Base-by-base conservation (phyloP, 2,113 vertebrate genomes). In the Anthoscopus minutus region DNA sequence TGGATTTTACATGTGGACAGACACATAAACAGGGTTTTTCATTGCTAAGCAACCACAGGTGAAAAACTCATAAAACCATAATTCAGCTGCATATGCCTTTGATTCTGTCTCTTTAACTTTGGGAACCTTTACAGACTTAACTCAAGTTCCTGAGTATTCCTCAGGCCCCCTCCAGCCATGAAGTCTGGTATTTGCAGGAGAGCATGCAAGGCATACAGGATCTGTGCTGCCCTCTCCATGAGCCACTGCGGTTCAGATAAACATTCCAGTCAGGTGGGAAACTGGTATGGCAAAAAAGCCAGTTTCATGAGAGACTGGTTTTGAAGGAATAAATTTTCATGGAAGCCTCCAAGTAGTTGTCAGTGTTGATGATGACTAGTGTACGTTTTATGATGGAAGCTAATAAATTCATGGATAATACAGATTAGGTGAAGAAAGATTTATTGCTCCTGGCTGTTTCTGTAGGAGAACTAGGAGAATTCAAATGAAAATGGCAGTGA, bases 151-250 rank as follows among this genome's bases (percentile, higher is more conserved):
- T 42, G 35, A 44, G 19, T 37, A 19, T 0, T 81, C 67, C 38
- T 58, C 35, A 47, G 44, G 16, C 47, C 65, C 20, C 38, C 38
- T 81, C 56, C 45, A 71, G 31, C 40, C 67, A 9, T 15, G 47
- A 54, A 74, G 69, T 19, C 38, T 51, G 38, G 28, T 72, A 57
- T 37, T 66, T 37, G 21, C 48, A 61, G 87, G 70, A 60, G 27
- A n/a, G 22, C 1, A 0, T 27, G 13, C 15, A 24, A 56, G 51
- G 35, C 51, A 50, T 3, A 0, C 16, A 14, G 61, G 28, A 7
- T 31, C 57, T 67, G 40, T 51, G 40, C 70, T 87, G 84, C 40
- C 48, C 70, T 93, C 57, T 65, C n/a, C 0, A 0, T 42, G 37
- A 57, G 54, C 74, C 45, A 9, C 1, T 2, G 42, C 7, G 0